Evolutionary conservation across 2,888 invertebrate species (phyloP).

Genomic region (Stenodera caucasica): DNA sequence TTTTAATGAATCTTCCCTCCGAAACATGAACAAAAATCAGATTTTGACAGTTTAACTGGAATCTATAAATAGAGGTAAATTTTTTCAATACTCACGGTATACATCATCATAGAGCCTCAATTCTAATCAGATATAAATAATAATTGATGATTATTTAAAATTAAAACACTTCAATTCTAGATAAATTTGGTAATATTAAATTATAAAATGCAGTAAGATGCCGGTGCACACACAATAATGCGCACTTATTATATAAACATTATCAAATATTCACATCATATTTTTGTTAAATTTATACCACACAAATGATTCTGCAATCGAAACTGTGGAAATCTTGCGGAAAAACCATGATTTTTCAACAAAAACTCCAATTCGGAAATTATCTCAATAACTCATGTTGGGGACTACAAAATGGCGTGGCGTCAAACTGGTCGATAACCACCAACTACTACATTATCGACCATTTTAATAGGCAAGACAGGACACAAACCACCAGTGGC

Average conservation of each 20-base stretch:
- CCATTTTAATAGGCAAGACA: neutral
- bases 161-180: neutral
- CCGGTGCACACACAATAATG: conserved; percentile 14
- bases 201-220: conserved; percentile 13
- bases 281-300: conserved; percentile 3
- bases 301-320: conserved; percentile 2
- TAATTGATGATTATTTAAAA: neutral
- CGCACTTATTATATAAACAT: conserved; percentile 19
- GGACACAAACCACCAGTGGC: conserved; percentile 1
- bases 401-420: conserved; percentile 47
- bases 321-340: neutral
- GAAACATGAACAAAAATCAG: conserved; percentile 18
- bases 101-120: conserved; percentile 46
- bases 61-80: conserved; percentile 19
- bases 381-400: conserved; percentile 26
- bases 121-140: conserved; percentile 5
- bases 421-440: conserved; percentile 35
- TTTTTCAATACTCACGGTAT: conserved; percentile 45
- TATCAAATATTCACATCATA: conserved; percentile 20
- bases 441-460: neutral
- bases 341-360: conserved; percentile 18
- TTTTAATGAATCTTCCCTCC: neutral
- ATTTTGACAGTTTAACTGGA: conserved; percentile 27
- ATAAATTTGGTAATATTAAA: neutral
- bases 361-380: conserved; percentile 13